These are phyloP conservation scores for Darwinula stevensoni DNA, from an alignment of 2,888 invertebrate genomes.

Conservation along the genomic window DNA sequence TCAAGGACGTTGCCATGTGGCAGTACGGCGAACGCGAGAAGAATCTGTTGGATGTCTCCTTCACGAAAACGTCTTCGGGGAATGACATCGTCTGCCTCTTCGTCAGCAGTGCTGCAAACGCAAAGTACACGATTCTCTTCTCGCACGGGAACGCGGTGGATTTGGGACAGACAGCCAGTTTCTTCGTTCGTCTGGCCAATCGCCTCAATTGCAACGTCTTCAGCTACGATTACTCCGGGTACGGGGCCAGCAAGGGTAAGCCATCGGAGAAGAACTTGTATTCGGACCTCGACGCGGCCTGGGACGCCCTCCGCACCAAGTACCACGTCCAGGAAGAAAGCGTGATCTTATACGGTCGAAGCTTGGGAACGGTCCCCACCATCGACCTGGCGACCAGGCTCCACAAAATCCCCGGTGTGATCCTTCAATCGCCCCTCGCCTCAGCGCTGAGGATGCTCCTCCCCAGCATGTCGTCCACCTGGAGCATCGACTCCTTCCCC, in stretches of 20 bases:
- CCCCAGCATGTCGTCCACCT: too few species aligned
- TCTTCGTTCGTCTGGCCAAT: conserved; percentile 79
- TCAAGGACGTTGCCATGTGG: conserved; percentile 83
- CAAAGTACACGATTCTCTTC: conserved; percentile 76
- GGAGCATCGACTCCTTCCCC: not conserved
- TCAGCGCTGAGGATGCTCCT: conserved; percentile 94
- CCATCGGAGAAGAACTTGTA: conserved; percentile 95
- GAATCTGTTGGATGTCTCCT: conserved; percentile 78
- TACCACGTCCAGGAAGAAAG: conserved; percentile 76
- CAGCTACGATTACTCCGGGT: conserved; percentile 41
- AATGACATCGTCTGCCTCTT: conserved; percentile 91
- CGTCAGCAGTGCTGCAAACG: conserved; percentile 49
- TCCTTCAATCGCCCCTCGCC: conserved; percentile 90
- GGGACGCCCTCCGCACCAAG: conserved; percentile 63
- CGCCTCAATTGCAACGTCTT: conserved; percentile 94
- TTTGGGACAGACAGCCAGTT: conserved; percentile 93
- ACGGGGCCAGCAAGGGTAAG: conserved; percentile 78
- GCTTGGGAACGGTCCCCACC: conserved; percentile 94
- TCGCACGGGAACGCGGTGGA: conserved; percentile 97
- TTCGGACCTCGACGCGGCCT: conserved; percentile 92
- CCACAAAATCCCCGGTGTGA: conserved; percentile 64
- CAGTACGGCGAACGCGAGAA: conserved; percentile 83
- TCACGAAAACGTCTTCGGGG: conserved; percentile 66
- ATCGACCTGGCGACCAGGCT: conserved; percentile 68
- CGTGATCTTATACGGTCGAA: conserved; percentile 91